These are phyloP conservation scores for Anastrepha ludens DNA, from an alignment of 1,140 invertebrate genomes.

Conservation along the genomic window DNA sequence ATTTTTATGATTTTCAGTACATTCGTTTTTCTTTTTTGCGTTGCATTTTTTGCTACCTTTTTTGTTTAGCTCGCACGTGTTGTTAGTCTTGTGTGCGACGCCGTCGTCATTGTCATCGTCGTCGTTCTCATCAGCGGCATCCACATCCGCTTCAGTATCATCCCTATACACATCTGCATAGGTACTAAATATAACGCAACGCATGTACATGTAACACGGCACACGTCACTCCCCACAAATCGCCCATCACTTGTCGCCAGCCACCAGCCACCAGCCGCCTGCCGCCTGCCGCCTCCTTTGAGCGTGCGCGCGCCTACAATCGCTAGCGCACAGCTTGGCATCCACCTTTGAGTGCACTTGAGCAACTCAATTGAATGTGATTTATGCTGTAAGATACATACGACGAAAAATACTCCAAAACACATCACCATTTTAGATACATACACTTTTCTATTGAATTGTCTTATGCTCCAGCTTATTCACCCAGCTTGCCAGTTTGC, in stretches of 20 bases:
- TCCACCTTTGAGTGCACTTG: slow-evolving; percentile 50
- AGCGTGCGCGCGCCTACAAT: slow-evolving; percentile 40
- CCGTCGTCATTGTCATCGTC: not conserved
- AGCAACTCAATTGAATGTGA: slow-evolving; percentile 53
- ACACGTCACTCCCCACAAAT: not conserved
- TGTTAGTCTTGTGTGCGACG: not conserved
- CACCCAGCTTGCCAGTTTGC: not conserved
- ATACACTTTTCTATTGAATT: slow-evolving; percentile 50
- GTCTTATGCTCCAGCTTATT: slow-evolving; percentile 21
- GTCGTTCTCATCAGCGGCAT: not conserved
- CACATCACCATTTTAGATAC: slow-evolving; percentile 15
- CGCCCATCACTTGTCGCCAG: not conserved
- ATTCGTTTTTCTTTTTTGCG: not conserved
- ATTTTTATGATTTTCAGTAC: slow-evolving; percentile 48
- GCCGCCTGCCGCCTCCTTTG: not conserved
- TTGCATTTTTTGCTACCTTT: slow-evolving; percentile 1
- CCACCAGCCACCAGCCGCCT: not conserved
- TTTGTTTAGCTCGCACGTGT: slow-evolving; percentile 26
- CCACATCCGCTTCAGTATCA: not conserved
- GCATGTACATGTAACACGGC: not conserved
- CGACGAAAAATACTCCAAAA: slow-evolving; percentile 40
- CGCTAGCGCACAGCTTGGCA: slow-evolving; percentile 45
- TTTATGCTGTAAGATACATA: slow-evolving; percentile 53
- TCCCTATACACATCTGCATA: not conserved
- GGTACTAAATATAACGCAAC: not conserved